Conservation (phyloP, 1,140 invertebrate species). For the Choristoneura fumiferana region DNA sequence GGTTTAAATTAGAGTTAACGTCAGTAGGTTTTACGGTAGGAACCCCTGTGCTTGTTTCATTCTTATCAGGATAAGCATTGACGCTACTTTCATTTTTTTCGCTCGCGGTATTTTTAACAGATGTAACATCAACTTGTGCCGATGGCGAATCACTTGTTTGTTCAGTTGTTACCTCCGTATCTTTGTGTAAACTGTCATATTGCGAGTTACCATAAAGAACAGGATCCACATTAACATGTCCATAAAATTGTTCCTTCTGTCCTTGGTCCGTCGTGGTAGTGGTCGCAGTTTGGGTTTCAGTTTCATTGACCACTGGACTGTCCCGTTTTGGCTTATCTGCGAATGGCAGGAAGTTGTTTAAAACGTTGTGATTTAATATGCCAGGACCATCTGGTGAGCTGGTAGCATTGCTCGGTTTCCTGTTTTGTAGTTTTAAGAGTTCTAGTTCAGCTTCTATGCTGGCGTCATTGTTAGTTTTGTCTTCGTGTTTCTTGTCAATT, state of each 20-base stretch:
- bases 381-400: slow-evolving; percentile 27
- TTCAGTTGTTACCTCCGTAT: slow-evolving; percentile 26
- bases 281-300: slow-evolving; percentile 33
- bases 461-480: slow-evolving; percentile 36
- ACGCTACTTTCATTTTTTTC: slow-evolving; percentile 13
- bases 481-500: slow-evolving; percentile 58
- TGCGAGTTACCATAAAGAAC: slow-evolving; percentile 51
- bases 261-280: slow-evolving; percentile 48
- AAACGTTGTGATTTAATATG: slow-evolving; percentile 52
- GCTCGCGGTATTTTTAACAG: slow-evolving; percentile 22
- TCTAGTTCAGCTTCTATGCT: slow-evolving; percentile 70
- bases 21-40: background rate
- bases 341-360: slow-evolving; percentile 50
- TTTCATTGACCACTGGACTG: slow-evolving; percentile 50
- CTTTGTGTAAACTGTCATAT: slow-evolving; percentile 16
- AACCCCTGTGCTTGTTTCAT: slow-evolving; percentile 2
- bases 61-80: background rate
- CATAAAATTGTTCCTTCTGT: slow-evolving; percentile 68
- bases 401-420: slow-evolving; percentile 38
- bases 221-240: slow-evolving; percentile 67
- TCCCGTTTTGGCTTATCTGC: slow-evolving; percentile 70
- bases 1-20: slow-evolving; percentile 23
- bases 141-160: slow-evolving; percentile 23
- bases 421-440: slow-evolving; percentile 58
- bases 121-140: slow-evolving; percentile 22